Base-by-base conservation (phyloP, 1,140 invertebrate species). In the Drosophila kanapiae region DNA sequence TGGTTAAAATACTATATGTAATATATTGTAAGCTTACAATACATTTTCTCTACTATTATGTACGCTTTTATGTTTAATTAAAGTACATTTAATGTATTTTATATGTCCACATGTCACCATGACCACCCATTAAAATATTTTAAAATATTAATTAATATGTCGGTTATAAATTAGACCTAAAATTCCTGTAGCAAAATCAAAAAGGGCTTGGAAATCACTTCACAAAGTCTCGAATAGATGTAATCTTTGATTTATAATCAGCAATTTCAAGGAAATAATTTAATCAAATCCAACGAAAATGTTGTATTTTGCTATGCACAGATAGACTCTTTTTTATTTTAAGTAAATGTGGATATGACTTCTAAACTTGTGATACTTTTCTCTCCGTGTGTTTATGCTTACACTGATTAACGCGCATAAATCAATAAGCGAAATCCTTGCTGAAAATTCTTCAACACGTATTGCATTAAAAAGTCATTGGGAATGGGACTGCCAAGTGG, bases 381-480 rank as follows among this genome's bases (percentile, higher is more conserved):
- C 31, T 38, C 23, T 5, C 27, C 29, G 33, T 67, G 61, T 9
- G 6, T 2, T 8, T 3, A 29, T 33, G 7, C 35, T 33, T 42
- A 8, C 68, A 71, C 65, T 72, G 47, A 74, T 72, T 75, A 72
- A 72, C 31, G 40, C 8, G 59, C 72, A 84, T 84, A 80, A 85
- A 78, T 74, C 82, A 80, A 64, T 60, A 29, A 59, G 63, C 31
- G 16, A 16, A 48, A n/a, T 45, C 60, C 49, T 0, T 8, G 47
- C 60, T 53, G 57, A 51, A 58, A 75, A 61, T 71, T 29, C 49
- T 76, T 63, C 59, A 51, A 35, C 65, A 51, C 80, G 65, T 53
- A 80, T 71, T 60, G 67, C 56, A 78, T 84, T 84, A 84, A 84
- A 84, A 77, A 63, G 45, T 53, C 71, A 51, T 72, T 71, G 48